Evolutionary conservation across 2,113 vertebrate species (phyloP).

Genomic region (Gymnobelideus leadbeateri): DNA sequence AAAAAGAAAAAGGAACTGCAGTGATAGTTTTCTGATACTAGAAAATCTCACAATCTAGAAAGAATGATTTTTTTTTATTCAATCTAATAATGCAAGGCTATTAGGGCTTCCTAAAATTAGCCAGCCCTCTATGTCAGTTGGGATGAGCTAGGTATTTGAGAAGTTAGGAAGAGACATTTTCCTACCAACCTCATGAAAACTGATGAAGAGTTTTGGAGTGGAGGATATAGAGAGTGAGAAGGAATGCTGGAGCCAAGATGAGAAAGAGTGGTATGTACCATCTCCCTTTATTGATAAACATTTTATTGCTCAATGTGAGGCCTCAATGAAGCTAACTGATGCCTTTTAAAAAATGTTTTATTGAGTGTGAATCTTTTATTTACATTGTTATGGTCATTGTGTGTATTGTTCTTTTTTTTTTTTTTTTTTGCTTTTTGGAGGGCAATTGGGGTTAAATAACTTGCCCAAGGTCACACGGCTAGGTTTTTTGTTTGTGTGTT

Average conservation of each 20-base stretch:
- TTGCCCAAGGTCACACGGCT: no score
- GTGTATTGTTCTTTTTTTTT: no score
- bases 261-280: neutral
- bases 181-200: neutral
- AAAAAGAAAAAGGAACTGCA: no score
- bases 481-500: no score
- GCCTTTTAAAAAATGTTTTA: neutral
- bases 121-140: neutral
- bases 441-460: no score
- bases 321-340: neutral
- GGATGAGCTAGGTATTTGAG: neutral
- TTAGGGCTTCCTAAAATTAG: neutral
- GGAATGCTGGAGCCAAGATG: neutral
- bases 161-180: neutral
- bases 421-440: no score
- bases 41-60: neutral
- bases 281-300: neutral
- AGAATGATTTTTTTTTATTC: neutral
- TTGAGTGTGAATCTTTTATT: no score
- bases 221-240: neutral
- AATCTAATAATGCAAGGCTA: neutral
- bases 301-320: neutral
- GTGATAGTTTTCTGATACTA: neutral
- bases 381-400: no score
- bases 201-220: neutral